These are phyloP conservation scores for Ariolimax columbianus DNA, from an alignment of 2,888 invertebrate genomes.

Conservation along the genomic window DNA sequence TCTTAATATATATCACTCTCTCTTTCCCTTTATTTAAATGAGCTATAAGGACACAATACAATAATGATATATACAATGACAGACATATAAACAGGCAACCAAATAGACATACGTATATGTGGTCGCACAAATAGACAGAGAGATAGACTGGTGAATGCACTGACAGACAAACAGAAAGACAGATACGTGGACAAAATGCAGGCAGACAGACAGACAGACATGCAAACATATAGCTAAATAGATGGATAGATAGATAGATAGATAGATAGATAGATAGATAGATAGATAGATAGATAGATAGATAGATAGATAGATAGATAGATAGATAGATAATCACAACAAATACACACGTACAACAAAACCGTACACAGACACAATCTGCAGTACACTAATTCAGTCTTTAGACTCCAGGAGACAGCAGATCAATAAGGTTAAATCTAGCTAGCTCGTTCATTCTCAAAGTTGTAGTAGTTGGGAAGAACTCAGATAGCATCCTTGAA, in stretches of 20 bases:
- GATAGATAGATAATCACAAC: background rate
- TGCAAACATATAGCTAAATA: background rate
- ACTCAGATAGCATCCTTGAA: background rate
- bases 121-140: background rate
- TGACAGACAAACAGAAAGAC: background rate
- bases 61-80: no score
- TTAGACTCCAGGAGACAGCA: background rate
- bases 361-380: background rate
- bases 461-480: conserved; percentile 1
- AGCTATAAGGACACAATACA: no score
- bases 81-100: background rate
- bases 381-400: background rate
- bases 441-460: background rate
- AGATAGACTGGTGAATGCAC: background rate
- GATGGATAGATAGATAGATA: no score
- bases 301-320: background rate
- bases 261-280: background rate
- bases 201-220: background rate
- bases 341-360: background rate
- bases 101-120: background rate
- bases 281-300: background rate
- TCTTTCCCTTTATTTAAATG: no score
- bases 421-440: background rate
- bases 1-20: no score
- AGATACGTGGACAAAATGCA: background rate